Evolutionary conservation across 2,888 invertebrate genomes (phyloP).

Genomic region (Aporophyla nigra): DNA sequence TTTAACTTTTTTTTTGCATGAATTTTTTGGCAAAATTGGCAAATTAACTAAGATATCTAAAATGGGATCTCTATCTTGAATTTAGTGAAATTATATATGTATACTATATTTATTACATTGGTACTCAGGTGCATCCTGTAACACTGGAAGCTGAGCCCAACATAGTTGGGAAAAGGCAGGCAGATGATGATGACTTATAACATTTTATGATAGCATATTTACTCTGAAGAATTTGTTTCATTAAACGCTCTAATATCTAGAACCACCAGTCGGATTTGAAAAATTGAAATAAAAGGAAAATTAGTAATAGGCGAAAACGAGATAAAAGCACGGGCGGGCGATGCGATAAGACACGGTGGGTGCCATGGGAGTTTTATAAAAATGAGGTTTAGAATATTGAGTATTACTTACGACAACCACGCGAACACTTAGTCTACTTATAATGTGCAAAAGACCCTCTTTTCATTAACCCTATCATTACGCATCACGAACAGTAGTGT

Average conservation of each 20-base stretch:
- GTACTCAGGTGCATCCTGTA: no score
- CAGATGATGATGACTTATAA: no score
- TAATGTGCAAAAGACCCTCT: not conserved
- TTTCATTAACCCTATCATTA: conserved; percentile 21
- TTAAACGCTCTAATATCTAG: not conserved
- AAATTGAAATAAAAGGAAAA: not conserved
- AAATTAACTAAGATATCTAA: not conserved
- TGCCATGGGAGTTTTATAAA: not conserved
- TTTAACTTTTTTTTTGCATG: no score
- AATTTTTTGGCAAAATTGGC: no score
- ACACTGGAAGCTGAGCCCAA: no score
- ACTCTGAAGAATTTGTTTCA: no score
- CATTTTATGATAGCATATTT: no score
- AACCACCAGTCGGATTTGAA: not conserved
- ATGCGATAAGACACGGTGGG: not conserved
- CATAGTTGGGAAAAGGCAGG: no score
- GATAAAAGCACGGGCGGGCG: not conserved
- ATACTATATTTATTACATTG: no score
- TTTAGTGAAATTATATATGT: not conserved
- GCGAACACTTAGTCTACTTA: not conserved
- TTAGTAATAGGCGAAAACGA: not conserved
- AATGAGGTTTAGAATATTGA: no score
- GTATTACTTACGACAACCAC: not conserved
- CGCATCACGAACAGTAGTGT: not conserved
- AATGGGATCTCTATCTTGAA: not conserved